phyloP scores from a whole-genome alignment of 1,140 invertebrate genomes.

The Saccostrea glomerata region DNA sequence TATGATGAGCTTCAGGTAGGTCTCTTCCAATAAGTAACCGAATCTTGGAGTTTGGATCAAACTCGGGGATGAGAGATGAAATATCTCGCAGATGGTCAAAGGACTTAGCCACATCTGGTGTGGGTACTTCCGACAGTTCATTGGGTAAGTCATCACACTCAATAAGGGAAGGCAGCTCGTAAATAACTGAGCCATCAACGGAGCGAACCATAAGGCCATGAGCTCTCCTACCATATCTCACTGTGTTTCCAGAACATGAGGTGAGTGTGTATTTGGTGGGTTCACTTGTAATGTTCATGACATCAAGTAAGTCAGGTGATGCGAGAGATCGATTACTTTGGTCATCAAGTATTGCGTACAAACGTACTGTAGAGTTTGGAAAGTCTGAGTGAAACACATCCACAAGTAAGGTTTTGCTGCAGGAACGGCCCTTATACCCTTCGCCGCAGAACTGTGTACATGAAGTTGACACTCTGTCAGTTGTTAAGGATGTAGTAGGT shows the following conservation, averaged over 20 bases:
- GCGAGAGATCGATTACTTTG: not conserved
- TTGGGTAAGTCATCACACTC: conserved; percentile 46
- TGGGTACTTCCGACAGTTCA: conserved; percentile 51
- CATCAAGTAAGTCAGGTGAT: not conserved
- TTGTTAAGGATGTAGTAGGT: not conserved
- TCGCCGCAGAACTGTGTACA: not conserved
- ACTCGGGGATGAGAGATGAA: conserved; percentile 38
- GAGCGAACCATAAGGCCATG: conserved; percentile 15
- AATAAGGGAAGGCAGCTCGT: conserved; percentile 36
- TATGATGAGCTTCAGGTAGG: conserved; percentile 50
- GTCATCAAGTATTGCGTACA: not conserved
- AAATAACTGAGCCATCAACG: not conserved
- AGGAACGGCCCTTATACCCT: not conserved
- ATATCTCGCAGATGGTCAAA: conserved; percentile 42
- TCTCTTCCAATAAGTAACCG: conserved; percentile 57
- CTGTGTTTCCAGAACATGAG: conserved; percentile 43
- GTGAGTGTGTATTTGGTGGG: conserved; percentile 38
- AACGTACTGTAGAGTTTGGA: not conserved
- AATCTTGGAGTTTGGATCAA: conserved; percentile 48
- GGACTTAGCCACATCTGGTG: conserved; percentile 36
- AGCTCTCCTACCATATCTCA: conserved; percentile 32
- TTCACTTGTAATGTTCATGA: not conserved
- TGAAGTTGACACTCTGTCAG: not conserved
- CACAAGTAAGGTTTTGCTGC: not conserved
- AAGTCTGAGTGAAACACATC: not conserved